These are phyloP conservation scores for Byasa hedistus DNA, from an alignment of 2,888 invertebrate species.

Conservation along the genomic window DNA sequence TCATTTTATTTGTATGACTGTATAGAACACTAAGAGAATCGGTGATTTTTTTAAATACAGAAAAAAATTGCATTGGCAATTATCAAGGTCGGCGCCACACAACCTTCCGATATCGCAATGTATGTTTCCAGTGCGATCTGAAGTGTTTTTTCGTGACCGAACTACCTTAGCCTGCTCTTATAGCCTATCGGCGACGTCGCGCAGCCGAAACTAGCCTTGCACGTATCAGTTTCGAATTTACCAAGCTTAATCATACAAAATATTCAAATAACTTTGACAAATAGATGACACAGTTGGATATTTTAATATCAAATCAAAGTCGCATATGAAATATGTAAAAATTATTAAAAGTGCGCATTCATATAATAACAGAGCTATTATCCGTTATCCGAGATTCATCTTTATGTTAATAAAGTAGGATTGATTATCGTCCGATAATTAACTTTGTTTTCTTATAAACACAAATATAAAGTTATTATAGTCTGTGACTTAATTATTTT, in stretches of 20 bases:
- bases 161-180: conserved; percentile 10
- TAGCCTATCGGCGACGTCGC: not conserved
- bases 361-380: no score
- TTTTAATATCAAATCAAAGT: no score
- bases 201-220: conserved; percentile 12
- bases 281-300: not conserved
- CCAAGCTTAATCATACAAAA: not conserved
- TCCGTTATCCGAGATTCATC: no score
- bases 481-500: no score
- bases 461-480: no score
- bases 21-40: not conserved
- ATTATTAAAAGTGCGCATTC: no score
- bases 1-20: not conserved
- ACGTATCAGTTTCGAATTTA: not conserved
- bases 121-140: conserved; percentile 5
- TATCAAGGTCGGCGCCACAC: not conserved
- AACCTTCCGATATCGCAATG: conserved; percentile 1
- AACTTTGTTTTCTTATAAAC: no score
- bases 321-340: no score
- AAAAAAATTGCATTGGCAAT: not conserved
- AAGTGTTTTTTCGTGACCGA: conserved; percentile 9
- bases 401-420: no score
- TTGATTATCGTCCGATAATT: no score
- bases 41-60: not conserved
- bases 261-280: not conserved